These are phyloP conservation scores for Caenorhabditis wallacei DNA, from an alignment of 2,888 invertebrate species.

Conservation along the genomic window DNA sequence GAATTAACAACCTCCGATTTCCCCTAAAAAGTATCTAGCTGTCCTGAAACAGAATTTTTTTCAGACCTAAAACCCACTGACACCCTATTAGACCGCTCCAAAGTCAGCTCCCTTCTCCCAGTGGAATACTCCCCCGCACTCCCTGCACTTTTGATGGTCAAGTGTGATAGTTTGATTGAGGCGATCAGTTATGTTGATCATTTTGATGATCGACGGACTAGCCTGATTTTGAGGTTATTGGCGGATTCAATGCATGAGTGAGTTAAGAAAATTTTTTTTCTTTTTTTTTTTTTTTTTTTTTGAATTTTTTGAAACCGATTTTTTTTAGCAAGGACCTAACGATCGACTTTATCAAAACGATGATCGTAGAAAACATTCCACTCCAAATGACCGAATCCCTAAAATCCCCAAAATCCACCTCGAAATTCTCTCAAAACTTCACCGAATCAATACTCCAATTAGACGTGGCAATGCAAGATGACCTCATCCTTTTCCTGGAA, in stretches of 20 bases:
- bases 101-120: constrained; percentile 59
- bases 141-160: constrained; percentile 65
- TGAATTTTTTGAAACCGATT: not conserved
- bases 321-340: constrained; percentile 52
- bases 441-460: constrained; percentile 57
- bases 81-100: constrained; percentile 41
- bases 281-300: not conserved
- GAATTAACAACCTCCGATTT: too few relatives aligned
- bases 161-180: constrained; percentile 62
- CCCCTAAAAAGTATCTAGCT: too few relatives aligned
- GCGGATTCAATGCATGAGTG: constrained; percentile 64
- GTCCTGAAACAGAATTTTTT: not conserved
- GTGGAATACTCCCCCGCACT: constrained; percentile 68
- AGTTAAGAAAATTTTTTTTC: constrained; percentile 22
- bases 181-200: constrained; percentile 69
- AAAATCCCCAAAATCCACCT: constrained; percentile 18
- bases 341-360: constrained; percentile 45
- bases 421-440: constrained; percentile 39
- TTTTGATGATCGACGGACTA: constrained; percentile 67
- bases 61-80: constrained; percentile 39
- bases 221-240: constrained; percentile 59
- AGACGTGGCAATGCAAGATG: constrained; percentile 53
- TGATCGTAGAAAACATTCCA: constrained; percentile 49
- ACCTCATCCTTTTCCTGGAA: constrained; percentile 48
- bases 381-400: constrained; percentile 39